Percentiles rank a stretch among this genome's conserved stretches.
phyloP scores from a whole-genome alignment of 2,113 vertebrate genomes.

The Spermophilus dauricus region DNA sequence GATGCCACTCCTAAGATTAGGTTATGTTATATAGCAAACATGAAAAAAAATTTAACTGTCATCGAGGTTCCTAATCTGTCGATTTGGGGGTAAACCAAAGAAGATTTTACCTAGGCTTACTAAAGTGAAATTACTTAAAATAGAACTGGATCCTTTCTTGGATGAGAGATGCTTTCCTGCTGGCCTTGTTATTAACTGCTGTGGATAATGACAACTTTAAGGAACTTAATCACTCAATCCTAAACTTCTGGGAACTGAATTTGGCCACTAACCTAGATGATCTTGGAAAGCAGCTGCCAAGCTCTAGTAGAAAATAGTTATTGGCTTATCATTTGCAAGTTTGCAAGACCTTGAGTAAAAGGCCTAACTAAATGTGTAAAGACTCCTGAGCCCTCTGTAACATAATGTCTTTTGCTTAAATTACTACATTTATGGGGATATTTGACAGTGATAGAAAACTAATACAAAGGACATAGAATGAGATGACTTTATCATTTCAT shows the following conservation, averaged over 20 bases:
- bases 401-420: neutral
- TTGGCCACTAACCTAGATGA: neutral
- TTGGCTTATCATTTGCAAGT: neutral
- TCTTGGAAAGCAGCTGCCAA: neutral
- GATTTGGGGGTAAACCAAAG: neutral
- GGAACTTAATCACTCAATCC: neutral
- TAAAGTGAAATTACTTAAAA: neutral
- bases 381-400: neutral
- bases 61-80: neutral
- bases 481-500: neutral
- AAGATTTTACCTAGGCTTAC: neutral
- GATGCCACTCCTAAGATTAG: neutral
- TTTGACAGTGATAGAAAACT: neutral
- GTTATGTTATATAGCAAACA: neutral
- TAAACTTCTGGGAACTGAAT: neutral
- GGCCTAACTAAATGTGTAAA: neutral
- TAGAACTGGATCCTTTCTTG: neutral
- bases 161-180: neutral
- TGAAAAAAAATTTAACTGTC: neutral
- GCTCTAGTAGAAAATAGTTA: neutral
- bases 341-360: neutral
- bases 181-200: neutral
- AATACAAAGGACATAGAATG: neutral
- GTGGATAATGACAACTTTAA: neutral
- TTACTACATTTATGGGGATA: neutral